A percentile compares a stretch with the other conserved stretches of the same genome.
phyloP scores from a whole-genome alignment of 2,113 vertebrate species.

The Lates calcarifer region DNA sequence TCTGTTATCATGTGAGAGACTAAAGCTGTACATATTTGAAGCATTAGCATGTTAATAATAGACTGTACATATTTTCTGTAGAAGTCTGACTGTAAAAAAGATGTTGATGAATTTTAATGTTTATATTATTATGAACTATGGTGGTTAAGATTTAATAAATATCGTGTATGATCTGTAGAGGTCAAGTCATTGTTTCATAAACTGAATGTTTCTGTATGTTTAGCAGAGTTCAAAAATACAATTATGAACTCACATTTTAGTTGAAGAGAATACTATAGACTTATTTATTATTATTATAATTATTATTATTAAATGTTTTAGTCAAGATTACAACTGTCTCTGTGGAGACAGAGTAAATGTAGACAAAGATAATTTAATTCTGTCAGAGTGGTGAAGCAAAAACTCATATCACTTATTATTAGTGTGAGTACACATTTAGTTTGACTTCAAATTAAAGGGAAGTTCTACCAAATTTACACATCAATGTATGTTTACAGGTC shows the following conservation, averaged over 20 bases:
- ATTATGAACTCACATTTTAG: background rate
- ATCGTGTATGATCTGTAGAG: conserved; percentile 17
- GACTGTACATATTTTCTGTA: conserved; percentile 85
- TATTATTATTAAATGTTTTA: no score
- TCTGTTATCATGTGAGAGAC: conserved; percentile 21
- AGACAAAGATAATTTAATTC: no score
- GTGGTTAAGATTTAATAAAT: conserved; percentile 72
- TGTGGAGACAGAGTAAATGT: no score
- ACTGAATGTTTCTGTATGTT: background rate
- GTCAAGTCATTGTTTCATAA: background rate
- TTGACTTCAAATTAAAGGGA: no score
- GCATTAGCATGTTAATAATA: conserved; percentile 74
- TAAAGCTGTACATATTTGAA: conserved; percentile 77
- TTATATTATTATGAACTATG: conserved; percentile 78
- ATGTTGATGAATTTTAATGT: conserved; percentile 74
- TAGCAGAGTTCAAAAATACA: background rate
- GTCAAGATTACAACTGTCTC: no score
- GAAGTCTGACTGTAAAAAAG: conserved; percentile 80
- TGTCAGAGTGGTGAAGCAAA: no score
- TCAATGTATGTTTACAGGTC: no score
- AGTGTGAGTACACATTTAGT: no score
- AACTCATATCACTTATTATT: no score
- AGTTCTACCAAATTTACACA: no score
- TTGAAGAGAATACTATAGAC: no score
- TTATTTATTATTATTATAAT: no score